Evolutionary conservation across 2,113 vertebrate genomes (phyloP).

Genomic region (Pelvicachromis taeniatus): DNA sequence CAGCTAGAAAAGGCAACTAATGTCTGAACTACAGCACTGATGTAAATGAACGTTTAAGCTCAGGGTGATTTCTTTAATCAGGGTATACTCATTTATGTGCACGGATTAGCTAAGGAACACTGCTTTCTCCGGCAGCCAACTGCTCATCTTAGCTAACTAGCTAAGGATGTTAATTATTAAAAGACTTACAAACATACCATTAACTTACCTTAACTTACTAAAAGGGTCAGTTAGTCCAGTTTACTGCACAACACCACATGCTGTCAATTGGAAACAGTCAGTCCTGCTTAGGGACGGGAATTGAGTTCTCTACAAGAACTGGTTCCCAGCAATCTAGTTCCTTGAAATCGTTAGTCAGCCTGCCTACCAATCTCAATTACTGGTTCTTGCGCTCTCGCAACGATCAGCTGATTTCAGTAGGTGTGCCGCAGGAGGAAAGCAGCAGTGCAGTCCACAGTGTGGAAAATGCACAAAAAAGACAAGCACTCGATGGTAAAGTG

Average conservation of each 20-base stretch:
- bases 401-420: not conserved
- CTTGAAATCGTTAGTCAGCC: not conserved
- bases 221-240: not conserved
- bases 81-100: not conserved
- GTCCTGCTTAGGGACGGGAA: not conserved
- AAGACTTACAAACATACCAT: not conserved
- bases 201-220: not conserved
- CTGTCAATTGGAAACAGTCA: not conserved
- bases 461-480: fast-evolving
- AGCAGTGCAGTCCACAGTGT: not conserved
- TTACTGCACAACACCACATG: not conserved
- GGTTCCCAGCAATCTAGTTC: not conserved
- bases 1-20: not conserved
- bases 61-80: not conserved
- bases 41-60: not conserved
- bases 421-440: not conserved
- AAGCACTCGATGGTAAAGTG: not conserved
- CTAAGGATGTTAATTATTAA: not conserved
- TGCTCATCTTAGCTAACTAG: not conserved
- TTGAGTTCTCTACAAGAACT: not conserved
- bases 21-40: not conserved
- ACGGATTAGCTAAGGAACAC: not conserved
- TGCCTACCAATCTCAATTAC: not conserved
- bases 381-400: not conserved
- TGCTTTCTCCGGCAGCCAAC: not conserved